These are phyloP conservation scores for Pocillopora verrucosa DNA, from an alignment of 64 coral and sea anemone species.

Conservation along the genomic window DNA sequence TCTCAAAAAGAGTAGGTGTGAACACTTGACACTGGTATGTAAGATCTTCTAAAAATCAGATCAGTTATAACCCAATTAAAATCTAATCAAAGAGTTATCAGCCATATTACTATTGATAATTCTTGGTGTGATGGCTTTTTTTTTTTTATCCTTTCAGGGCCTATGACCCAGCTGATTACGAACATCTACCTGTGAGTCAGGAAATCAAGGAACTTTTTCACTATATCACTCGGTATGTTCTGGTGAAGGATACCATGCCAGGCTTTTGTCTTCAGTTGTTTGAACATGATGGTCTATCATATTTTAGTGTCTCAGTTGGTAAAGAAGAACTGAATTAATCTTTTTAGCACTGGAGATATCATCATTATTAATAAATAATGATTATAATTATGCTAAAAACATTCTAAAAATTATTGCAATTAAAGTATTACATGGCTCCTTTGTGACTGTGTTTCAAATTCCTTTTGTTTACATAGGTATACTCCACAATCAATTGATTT, in stretches of 20 bases:
- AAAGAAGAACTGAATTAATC: too few relatives aligned
- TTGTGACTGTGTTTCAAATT: neutral
- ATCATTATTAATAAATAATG: too few relatives aligned
- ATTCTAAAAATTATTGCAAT: neutral
- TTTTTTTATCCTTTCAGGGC: constrained; percentile 56
- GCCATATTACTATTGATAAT: neutral
- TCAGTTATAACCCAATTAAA: neutral
- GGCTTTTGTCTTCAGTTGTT: neutral
- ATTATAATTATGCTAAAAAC: too few relatives aligned
- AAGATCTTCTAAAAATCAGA: too few relatives aligned
- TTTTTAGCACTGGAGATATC: too few relatives aligned
- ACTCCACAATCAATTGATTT: constrained; percentile 94
- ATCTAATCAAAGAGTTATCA: neutral
- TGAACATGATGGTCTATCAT: neutral
- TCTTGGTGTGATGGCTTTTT: neutral
- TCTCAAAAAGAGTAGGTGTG: too few relatives aligned
- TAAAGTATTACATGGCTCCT: too few relatives aligned
- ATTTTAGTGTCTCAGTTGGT: neutral
- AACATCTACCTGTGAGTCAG: constrained; percentile 93
- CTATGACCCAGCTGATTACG: constrained; percentile 98
- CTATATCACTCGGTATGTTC: constrained; percentile 80
- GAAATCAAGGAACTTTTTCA: constrained; percentile 99
- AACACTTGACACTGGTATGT: too few relatives aligned
- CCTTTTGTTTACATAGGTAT: constrained; percentile 39
- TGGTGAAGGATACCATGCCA: neutral